A percentile compares a stretch with the other conserved stretches of the same genome.
Evolutionary conservation across 2,113 vertebrate genomes (phyloP).

Genomic region (Lucifuga dentata): DNA sequence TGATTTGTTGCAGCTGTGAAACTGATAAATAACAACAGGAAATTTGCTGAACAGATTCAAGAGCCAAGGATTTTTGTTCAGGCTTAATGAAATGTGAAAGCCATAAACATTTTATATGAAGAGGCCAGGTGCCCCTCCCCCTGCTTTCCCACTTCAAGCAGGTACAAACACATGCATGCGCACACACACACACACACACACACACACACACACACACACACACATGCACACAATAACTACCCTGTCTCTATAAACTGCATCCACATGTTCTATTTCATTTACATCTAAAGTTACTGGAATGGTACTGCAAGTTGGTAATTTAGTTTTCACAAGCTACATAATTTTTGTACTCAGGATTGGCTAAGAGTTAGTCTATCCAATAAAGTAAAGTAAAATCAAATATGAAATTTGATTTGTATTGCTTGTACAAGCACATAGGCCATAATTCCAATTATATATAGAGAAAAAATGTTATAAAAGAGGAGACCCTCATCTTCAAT

Average conservation of each 20-base stretch:
- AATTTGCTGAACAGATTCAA: constrained; percentile 75
- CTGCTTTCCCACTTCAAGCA: constrained; percentile 8
- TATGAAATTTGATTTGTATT: constrained; percentile 41
- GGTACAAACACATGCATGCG: constrained; percentile 1
- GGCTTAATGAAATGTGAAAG: constrained; percentile 76
- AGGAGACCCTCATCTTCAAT: constrained; percentile 50
- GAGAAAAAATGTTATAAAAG: constrained; percentile 46
- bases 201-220: constrained; percentile 12
- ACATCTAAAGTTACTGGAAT: constrained; percentile 26
- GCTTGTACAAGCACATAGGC: constrained; percentile 24
- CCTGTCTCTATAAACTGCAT: constrained; percentile 47
- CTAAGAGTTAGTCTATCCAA: constrained; percentile 10
- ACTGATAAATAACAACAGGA: constrained; percentile 63
- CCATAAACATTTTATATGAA: constrained; percentile 80
- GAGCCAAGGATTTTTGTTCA: constrained; percentile 70
- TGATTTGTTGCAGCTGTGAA: constrained; percentile 47
- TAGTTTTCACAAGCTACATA: constrained; percentile 19
- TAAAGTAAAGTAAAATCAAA: constrained; percentile 46
- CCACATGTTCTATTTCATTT: constrained; percentile 32
- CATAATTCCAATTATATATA: constrained; percentile 52
- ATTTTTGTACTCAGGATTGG: constrained; percentile 23
- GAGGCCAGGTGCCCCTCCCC: constrained; percentile 58
- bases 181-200: constrained; percentile 24
- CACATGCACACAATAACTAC: constrained; percentile 17
- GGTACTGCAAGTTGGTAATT: constrained; percentile 42